Base-by-base conservation (phyloP, 2,113 vertebrate genomes). In the Probosciger aterrimus region DNA sequence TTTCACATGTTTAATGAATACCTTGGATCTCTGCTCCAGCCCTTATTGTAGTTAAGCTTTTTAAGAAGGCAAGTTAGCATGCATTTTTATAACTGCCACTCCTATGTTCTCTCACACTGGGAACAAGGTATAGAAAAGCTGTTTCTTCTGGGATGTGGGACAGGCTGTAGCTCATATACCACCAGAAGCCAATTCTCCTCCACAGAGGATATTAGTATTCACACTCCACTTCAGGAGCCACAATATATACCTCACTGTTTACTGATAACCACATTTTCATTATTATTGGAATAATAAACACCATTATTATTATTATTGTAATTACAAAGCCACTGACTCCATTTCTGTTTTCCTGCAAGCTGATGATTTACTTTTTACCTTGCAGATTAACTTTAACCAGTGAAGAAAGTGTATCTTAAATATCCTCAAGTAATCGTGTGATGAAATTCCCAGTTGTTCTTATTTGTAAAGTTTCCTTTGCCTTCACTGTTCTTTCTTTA, bases 391-490 rank as follows among this genome's bases (percentile, higher is more conserved):
- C 10, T 76, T 73, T 39, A 91, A 53, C 25, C n/a, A 44, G 20
- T 76, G 41, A 28, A 43, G 62, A 91, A 91, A 39, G 1, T 10
- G 6, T 33, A 57, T 65, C 24, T 35, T 71, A 69, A 57, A 77
- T 35, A 71, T 52, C n/a, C 76, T 57, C 31, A 24, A 62, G 52
- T 41, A 82, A 41, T 35, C 18, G 30, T 44, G 22, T 41, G 31
- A 52, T 63, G 16, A 86, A 81, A 82, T 43, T 76, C 46, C 39
- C 33, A 52, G 19, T 33, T 76, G 67, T 31, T 69, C 22, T 60
- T 83, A 74, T 47, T 89, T 90, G 53, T 73, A 65, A 82, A 9
- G 5, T 87, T 93, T 89, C 47, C 17, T 79, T 95, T 92, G 59
- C 70, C 37, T 87, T 69, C 33, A 46, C 14, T 86, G 37, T 55